Percentiles rank a stretch among this genome's conserved stretches.
phyloP scores from a whole-genome alignment of 2,113 vertebrate genomes.

The Alethe castanea region DNA sequence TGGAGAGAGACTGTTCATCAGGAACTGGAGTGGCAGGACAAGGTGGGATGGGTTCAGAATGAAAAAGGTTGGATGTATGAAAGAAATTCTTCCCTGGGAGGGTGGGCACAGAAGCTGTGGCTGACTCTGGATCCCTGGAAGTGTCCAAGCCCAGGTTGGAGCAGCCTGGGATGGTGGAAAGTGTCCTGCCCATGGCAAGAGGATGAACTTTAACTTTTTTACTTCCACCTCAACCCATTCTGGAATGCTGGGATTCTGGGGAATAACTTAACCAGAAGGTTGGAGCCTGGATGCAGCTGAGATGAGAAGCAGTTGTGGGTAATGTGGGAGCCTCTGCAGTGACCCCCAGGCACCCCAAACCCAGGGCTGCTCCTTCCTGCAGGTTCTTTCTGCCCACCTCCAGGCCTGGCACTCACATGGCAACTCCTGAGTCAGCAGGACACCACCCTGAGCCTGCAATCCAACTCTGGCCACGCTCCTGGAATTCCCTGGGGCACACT shows the following conservation, averaged over 20 bases:
- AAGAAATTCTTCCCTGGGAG: accelerated
- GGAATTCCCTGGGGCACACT: neutral
- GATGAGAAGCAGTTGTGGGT: neutral
- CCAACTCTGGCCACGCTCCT: neutral
- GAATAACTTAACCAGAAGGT: neutral
- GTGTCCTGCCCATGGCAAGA: neutral
- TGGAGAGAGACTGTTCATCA: neutral
- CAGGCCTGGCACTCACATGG: neutral
- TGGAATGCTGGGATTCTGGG: neutral
- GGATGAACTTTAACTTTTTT: no score
- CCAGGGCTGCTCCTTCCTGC: neutral
- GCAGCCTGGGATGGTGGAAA: accelerated
- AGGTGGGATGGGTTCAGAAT: accelerated
- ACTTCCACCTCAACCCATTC: no score
- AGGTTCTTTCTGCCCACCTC: neutral
- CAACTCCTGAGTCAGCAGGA: neutral
- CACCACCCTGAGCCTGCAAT: neutral
- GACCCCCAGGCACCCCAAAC: neutral
- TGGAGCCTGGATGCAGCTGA: neutral
- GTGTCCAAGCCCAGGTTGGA: accelerated
- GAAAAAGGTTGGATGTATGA: neutral
- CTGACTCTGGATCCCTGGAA: neutral
- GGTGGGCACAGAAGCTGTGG: neutral
- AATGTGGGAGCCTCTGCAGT: neutral
- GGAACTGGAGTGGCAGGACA: neutral